Percentiles rank a stretch among this genome's conserved stretches.
These are phyloP conservation scores for Pipistrellus nathusii DNA, from an alignment of 2,797 vertebrate genomes.

Conservation along the genomic window DNA sequence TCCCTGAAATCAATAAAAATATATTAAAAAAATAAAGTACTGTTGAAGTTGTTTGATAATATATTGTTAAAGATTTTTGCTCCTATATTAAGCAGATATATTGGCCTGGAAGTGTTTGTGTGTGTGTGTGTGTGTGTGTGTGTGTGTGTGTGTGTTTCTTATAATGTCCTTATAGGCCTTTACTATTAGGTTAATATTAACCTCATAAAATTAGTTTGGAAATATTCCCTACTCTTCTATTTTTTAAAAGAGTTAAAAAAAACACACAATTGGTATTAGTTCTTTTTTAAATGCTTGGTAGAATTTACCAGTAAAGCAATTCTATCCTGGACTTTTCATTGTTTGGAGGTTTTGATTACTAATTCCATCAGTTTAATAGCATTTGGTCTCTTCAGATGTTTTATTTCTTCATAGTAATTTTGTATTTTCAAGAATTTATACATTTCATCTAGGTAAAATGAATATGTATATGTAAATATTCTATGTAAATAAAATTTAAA, in stretches of 20 bases:
- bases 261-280: neutral
- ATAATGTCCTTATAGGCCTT: no score
- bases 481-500: neutral
- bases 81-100: neutral
- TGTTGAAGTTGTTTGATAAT: neutral
- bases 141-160: no score
- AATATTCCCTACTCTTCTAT: neutral
- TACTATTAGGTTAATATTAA: no score
- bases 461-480: neutral
- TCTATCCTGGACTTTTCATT: neutral
- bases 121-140: no score
- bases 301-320: neutral
- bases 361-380: neutral
- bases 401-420: neutral
- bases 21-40: neutral
- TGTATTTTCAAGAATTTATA: neutral
- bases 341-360: neutral
- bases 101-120: neutral
- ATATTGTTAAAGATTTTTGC: neutral
- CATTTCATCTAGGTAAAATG: neutral
- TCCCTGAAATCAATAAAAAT: no score
- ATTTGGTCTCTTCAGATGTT: neutral
- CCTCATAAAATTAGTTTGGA: no score
- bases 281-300: neutral
- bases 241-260: neutral